Evolutionary conservation across 2,113 vertebrate species (phyloP), one percentile per base, ranked within the genome.

Genomic region (Trichomycterus rosablanca): DNA sequence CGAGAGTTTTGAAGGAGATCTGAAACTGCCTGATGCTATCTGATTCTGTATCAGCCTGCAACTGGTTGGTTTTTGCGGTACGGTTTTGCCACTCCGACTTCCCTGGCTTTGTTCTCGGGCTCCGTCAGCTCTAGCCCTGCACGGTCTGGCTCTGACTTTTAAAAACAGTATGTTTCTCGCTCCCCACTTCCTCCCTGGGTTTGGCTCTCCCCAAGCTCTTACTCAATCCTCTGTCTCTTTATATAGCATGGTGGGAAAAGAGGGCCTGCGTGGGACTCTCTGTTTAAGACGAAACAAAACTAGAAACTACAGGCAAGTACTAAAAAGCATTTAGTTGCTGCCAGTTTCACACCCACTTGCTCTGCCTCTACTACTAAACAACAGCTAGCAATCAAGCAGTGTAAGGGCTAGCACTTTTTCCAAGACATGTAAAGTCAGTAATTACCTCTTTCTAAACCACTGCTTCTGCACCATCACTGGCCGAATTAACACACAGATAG

Each of bases 141-240:
- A 23, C 32, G 23, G 40, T 48, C 15, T 32, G 51, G 51, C 7
- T 24, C 54, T 53, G 70, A 26, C 39, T 63, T 43, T 24, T 46
- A n/a, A 48, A 65, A 49, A 62, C 57, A 54, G 51, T 63, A 63
- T 59, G 66, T 48, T 67, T 74, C 63, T 63, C 32, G 8, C 19
- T 18, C 37, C 48, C 71, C 70, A 82, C 82, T 87, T 87, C 85
- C 85, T 79, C 74, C 37, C 70, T 53, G 66, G 64, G 55, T 67
- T 74, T 69, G 72, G 71, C 76, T 76, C 76, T 62, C 79, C 59
- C 70, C 55, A 75, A 63, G 66, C 69, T 85, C 78, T 86, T 86
- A 82, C 83, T 85, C 83, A 87, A 86, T 84, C 6, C 79, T 74
- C 72, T 49, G 63, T 78, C 74, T 86, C 80, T 86, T 86, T 84